phyloP scores from a whole-genome alignment of 2,797 vertebrate species.

The Diplodus puntazzo region DNA sequence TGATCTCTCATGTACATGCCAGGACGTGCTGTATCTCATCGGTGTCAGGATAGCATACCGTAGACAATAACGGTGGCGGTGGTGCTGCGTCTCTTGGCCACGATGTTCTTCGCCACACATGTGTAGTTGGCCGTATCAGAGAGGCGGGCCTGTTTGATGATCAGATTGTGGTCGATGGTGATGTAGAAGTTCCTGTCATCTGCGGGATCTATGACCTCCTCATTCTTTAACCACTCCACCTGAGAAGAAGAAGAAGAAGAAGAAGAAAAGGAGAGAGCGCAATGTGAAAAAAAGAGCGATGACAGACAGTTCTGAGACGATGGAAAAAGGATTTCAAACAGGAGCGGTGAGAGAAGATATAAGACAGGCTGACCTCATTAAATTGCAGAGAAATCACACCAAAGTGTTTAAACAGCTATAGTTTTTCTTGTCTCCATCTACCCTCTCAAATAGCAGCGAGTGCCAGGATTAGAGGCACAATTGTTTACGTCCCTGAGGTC shows the following conservation, averaged over 20 bases:
- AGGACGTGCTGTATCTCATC: neutral
- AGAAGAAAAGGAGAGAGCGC: neutral
- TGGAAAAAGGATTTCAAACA: neutral
- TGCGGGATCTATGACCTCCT: slow-evolving; percentile 95
- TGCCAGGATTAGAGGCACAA: slow-evolving; percentile 52
- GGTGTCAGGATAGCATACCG: slow-evolving; percentile 79
- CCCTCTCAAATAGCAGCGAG: slow-evolving; percentile 60
- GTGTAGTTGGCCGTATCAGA: slow-evolving; percentile 98
- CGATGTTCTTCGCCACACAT: slow-evolving; percentile 98
- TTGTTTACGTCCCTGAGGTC: slow-evolving; percentile 73
- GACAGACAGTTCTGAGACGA: neutral
- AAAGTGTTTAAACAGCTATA: slow-evolving; percentile 53
- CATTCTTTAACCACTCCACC: slow-evolving; percentile 99
- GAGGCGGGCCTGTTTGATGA: slow-evolving; percentile 98
- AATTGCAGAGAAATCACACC: slow-evolving; percentile 44
- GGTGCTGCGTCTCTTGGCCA: slow-evolving; percentile 96
- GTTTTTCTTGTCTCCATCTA: slow-evolving; percentile 52
- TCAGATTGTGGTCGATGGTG: slow-evolving; percentile 98
- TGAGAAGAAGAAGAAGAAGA: slow-evolving; percentile 54
- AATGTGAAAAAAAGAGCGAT: slow-evolving; percentile 11
- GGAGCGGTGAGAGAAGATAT: slow-evolving; percentile 3
- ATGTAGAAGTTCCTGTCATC: slow-evolving; percentile 99
- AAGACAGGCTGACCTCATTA: slow-evolving; percentile 53
- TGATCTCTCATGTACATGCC: neutral
- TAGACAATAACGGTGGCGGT: slow-evolving; percentile 98